Evolutionary conservation across 2,888 invertebrate genomes (phyloP), one percentile per base, ranked within the genome.

Genomic region (Phyto melanocephala): DNA sequence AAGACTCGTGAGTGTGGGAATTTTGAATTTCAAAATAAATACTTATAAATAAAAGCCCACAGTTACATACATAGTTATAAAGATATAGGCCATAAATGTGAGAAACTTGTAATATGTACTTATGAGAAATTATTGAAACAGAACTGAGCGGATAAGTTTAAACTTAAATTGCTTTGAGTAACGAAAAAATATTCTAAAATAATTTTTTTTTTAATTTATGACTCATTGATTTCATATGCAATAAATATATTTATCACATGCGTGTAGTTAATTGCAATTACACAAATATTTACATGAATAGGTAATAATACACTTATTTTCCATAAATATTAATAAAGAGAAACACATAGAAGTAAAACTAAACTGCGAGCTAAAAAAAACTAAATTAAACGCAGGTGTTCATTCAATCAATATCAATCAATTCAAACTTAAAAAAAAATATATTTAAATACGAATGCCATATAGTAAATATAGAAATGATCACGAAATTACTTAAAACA

Each of bases 351-450:
- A 56, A 56, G 33, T 33, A 62, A 15, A 72, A 72, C 40, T 54
- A 63, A 74, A 63, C 33, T 54, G 22, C n/a, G n/a, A 65, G 33
- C 3, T 28, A 74, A 33, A 20, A 20, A 45, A 33, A 37, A 50
- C 20, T 5, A 60, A 68, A 33, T 33, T 70, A 37, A 70, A 62
- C 58, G 78, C 78, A 78, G 78, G 78, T 78, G 78, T 78, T 78
- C 78, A 37, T 47, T 70, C 70, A 54, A 62, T 77, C 47, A 56
- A 35, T 52, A 62, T 17, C 47, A 24, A n/a, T n/a, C n/a, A 60
- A 37, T 60, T 67, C 35, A 24, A 67, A 67, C 37, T n/a, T n/a
- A 65, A 52, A 54, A 24, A 1, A 10, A 47, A 42, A 42, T 33
- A 33, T 33, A 7, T n/a, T n/a, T n/a, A n/a, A n/a, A n/a, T n/a